Conservation (phyloP, 2,888 invertebrate species). For the Pocota personata region DNA sequence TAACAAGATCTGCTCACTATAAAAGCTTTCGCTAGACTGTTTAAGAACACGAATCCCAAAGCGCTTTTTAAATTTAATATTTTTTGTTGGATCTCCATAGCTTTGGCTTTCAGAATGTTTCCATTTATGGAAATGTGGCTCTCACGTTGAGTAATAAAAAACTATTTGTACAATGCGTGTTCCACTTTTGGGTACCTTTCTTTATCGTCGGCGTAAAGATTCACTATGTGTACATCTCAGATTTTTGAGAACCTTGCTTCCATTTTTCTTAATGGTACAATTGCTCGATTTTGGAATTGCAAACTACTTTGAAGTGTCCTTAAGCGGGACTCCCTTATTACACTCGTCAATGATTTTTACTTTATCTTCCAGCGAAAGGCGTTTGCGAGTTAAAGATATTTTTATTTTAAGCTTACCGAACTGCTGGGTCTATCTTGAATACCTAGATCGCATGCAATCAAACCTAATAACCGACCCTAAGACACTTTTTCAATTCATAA, state of each 20-base stretch:
- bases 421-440: too few species aligned
- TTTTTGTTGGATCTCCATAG: slow-evolving; percentile 19
- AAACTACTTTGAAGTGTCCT: slow-evolving; percentile 24
- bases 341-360: slow-evolving; percentile 1
- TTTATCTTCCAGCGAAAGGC: not conserved
- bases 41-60: not conserved
- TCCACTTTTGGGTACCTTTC: slow-evolving; percentile 3
- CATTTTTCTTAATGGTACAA: slow-evolving; percentile 16
- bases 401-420: not conserved
- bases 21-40: too few species aligned
- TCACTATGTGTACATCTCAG: not conserved
- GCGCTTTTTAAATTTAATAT: slow-evolving; percentile 6
- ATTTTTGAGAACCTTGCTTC: slow-evolving; percentile 22
- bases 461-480: too few species aligned
- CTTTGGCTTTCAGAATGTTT: slow-evolving; percentile 4
- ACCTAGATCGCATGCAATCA: too few species aligned
- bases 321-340: slow-evolving; percentile 10
- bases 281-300: slow-evolving; percentile 12
- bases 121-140: too few species aligned
- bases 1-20: too few species aligned
- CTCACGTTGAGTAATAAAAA: slow-evolving; percentile 17
- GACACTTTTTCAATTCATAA: too few species aligned
- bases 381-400: not conserved
- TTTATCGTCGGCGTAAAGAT: not conserved
- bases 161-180: not conserved